These are phyloP conservation scores for Drosophila ezoana DNA, from an alignment of 2,888 invertebrate species.

Conservation along the genomic window DNA sequence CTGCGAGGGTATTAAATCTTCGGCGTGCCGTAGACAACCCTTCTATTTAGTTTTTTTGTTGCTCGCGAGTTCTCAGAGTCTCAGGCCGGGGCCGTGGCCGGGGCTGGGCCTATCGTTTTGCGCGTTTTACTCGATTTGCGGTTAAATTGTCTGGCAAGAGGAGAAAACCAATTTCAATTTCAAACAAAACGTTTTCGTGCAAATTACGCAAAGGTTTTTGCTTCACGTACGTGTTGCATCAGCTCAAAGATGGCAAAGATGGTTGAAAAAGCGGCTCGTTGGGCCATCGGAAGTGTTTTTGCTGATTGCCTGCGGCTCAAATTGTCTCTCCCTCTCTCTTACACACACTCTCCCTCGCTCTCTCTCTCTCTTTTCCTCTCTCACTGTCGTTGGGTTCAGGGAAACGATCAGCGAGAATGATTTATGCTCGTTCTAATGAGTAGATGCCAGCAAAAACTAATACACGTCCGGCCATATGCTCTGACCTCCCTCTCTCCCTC, in stretches of 20 bases:
- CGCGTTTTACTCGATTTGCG: conserved; percentile 72
- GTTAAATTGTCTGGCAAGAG: conserved; percentile 70
- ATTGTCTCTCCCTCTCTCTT: conserved; percentile 1
- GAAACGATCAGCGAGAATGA: conserved; percentile 62
- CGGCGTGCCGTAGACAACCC: no score
- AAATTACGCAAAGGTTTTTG: conserved; percentile 75
- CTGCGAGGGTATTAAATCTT: no score
- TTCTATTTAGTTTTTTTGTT: conserved; percentile 25
- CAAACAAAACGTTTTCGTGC: conserved; percentile 77
- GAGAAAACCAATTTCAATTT: conserved; percentile 82
- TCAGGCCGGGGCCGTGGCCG: conserved; percentile 1
- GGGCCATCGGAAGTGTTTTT: conserved; percentile 69
- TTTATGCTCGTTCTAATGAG: conserved; percentile 51
- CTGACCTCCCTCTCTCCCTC: neutral
- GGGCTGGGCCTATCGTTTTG: conserved; percentile 61
- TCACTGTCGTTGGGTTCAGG: conserved; percentile 45
- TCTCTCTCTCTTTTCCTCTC: neutral
- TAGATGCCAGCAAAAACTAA: conserved; percentile 27
- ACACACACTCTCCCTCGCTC: neutral
- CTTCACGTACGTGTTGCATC: conserved; percentile 73
- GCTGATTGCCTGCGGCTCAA: conserved; percentile 55
- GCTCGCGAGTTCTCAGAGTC: conserved; percentile 31
- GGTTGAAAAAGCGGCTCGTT: conserved; percentile 32
- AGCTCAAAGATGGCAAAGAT: conserved; percentile 34
- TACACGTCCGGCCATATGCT: conserved; percentile 37